Evolutionary conservation across 2,797 vertebrate genomes (phyloP).

Genomic region (Taenioides sp.): DNA sequence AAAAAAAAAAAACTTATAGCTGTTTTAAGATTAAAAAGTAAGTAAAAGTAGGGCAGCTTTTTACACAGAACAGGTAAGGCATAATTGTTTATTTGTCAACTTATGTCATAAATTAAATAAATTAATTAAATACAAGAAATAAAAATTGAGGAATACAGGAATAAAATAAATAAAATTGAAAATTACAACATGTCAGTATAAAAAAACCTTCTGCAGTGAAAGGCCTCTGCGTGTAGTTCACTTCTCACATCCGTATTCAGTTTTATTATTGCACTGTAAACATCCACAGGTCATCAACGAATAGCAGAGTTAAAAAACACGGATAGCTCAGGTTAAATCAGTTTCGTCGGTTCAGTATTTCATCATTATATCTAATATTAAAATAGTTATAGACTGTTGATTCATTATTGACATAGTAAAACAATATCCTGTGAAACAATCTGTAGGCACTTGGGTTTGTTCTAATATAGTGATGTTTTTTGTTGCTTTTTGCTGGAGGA

Average conservation of each 20-base stretch:
- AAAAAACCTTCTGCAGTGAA: slow-evolving; percentile 7
- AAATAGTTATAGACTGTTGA: slow-evolving; percentile 17
- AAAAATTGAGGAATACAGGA: no score
- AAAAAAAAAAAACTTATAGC: not conserved
- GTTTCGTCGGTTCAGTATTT: slow-evolving; percentile 5
- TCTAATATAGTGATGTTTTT: not conserved
- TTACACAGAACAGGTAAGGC: not conserved
- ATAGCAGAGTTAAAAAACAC: slow-evolving; percentile 27
- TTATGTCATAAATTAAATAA: slow-evolving; percentile 49
- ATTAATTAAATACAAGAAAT: slow-evolving; percentile 63
- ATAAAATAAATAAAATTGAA: slow-evolving; percentile 33
- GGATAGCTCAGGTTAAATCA: slow-evolving; percentile 4
- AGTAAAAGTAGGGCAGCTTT: no score
- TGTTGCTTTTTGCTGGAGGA: not conserved
- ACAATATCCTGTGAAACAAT: not conserved
- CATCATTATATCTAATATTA: not conserved
- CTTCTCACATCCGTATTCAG: slow-evolving; percentile 14
- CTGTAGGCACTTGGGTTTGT: slow-evolving; percentile 3
- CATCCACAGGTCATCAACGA: slow-evolving; percentile 24
- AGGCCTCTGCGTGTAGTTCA: slow-evolving; percentile 22
- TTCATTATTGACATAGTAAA: slow-evolving; percentile 7
- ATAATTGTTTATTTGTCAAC: not conserved
- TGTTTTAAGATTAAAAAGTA: no score
- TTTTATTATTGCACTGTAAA: slow-evolving; percentile 35
- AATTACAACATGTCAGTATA: slow-evolving; percentile 25